A percentile compares a stretch with the other conserved stretches of the same genome.
phyloP scores from a whole-genome alignment of 2,113 vertebrate genomes.

The Mustelus asterias region DNA sequence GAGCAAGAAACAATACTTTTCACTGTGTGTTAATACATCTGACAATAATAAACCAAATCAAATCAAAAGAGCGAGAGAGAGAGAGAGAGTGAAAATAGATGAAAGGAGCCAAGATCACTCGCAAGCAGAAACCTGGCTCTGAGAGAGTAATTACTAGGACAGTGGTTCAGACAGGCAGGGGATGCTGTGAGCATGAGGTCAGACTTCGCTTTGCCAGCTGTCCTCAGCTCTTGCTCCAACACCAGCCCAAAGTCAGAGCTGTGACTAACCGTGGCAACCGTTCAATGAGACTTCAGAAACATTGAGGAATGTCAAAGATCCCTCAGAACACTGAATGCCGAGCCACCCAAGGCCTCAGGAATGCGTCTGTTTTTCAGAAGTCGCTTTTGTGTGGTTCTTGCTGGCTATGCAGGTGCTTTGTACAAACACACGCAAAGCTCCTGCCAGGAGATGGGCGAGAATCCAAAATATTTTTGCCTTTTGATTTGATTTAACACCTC shows the following conservation, averaged over 20 bases:
- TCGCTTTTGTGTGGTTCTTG: conserved; percentile 24
- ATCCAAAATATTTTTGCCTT: conserved; percentile 18
- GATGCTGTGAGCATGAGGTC: background rate
- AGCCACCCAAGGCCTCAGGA: conserved; percentile 16
- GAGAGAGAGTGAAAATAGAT: too few relatives aligned
- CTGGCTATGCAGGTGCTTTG: conserved; percentile 8
- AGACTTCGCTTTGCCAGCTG: background rate
- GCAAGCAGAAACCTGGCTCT: background rate
- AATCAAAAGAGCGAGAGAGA: background rate
- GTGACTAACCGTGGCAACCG: conserved; percentile 30
- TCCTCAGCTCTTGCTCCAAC: background rate
- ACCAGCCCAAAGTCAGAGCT: background rate
- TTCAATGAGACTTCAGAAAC: conserved; percentile 27
- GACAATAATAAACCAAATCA: too few relatives aligned
- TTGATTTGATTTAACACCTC: conserved; percentile 12
- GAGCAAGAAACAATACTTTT: too few relatives aligned
- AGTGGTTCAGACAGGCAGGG: background rate
- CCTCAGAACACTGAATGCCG: background rate
- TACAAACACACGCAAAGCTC: conserved; percentile 24
- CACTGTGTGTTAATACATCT: too few relatives aligned
- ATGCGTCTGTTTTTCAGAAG: conserved; percentile 17
- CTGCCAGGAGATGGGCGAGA: background rate
- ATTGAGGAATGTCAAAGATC: conserved; percentile 29
- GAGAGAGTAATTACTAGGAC: background rate
- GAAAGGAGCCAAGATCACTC: background rate